A percentile compares a stretch with the other conserved stretches of the same genome.
phyloP scores from a whole-genome alignment of 2,113 vertebrate species.

The Nothoprocta perdicaria region DNA sequence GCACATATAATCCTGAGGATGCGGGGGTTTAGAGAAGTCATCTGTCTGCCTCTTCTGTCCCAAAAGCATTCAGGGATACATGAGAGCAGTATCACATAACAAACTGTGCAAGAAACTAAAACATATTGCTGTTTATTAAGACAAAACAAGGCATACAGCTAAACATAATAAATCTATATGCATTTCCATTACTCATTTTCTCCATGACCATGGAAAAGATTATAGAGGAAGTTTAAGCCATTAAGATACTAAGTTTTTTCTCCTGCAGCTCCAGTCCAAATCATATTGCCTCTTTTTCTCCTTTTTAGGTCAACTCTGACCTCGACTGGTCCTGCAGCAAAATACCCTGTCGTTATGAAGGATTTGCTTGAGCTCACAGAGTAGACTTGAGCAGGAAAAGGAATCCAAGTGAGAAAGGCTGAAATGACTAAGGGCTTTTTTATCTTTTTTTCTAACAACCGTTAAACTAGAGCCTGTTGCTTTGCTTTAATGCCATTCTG shows the following conservation, averaged over 20 bases:
- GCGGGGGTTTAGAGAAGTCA: neutral
- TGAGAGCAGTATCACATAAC: neutral
- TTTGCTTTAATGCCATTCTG: neutral
- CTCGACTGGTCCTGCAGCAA: slow-evolving; percentile 14
- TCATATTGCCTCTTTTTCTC: neutral
- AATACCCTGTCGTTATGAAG: slow-evolving; percentile 37
- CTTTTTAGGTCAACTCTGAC: slow-evolving; percentile 62
- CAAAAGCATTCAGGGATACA: neutral
- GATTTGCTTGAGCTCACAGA: slow-evolving; percentile 64
- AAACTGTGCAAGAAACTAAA: neutral
- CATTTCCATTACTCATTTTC: slow-evolving; percentile 27
- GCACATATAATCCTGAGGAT: neutral
- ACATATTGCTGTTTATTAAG: neutral
- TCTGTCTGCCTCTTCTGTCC: neutral
- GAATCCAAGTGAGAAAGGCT: neutral
- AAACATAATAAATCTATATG: neutral
- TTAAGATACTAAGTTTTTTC: neutral
- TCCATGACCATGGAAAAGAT: neutral
- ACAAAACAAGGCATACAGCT: neutral
- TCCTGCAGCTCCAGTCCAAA: slow-evolving; percentile 27
- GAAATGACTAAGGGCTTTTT: neutral
- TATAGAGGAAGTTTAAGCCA: neutral
- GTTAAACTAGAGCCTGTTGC: neutral
- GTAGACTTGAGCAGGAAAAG: slow-evolving; percentile 36
- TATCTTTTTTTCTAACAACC: neutral